These are phyloP conservation scores for Agonopterix heracliana DNA, from an alignment of 2,888 invertebrate species.

Conservation along the genomic window DNA sequence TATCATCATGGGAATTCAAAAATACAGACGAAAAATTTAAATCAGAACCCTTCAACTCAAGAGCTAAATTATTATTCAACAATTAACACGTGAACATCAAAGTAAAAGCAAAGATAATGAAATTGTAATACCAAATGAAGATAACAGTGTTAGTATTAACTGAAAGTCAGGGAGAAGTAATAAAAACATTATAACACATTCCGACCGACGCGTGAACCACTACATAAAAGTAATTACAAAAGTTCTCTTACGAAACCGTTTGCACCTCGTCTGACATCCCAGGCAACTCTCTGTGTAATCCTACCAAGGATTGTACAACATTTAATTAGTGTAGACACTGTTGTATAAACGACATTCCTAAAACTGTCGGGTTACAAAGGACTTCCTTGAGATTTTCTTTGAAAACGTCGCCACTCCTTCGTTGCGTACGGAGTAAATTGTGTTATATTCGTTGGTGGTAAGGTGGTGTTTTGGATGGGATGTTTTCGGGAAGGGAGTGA, in stretches of 20 bases:
- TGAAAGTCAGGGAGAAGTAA: background rate
- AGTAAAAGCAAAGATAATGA: background rate
- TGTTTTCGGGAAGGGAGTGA: constrained; percentile 26
- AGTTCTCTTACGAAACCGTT: constrained; percentile 28
- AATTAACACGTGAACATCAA: background rate
- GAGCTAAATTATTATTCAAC: background rate
- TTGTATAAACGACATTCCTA: constrained; percentile 27
- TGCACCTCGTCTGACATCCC: constrained; percentile 16
- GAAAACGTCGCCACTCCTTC: background rate
- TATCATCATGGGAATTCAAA: too few relatives aligned
- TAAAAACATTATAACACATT: constrained; percentile 5
- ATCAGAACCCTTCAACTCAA: too few relatives aligned
- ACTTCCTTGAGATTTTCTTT: constrained; percentile 7
- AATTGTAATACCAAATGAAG: background rate
- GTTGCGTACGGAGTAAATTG: background rate
- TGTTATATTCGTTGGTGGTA: background rate
- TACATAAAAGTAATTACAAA: constrained; percentile 38
- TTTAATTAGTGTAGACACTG: constrained; percentile 40
- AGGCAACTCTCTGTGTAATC: constrained; percentile 14
- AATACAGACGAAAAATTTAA: too few relatives aligned
- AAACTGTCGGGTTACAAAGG: constrained; percentile 26
- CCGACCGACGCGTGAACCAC: constrained; percentile 14
- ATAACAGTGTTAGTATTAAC: too few relatives aligned
- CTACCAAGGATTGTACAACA: constrained; percentile 18
- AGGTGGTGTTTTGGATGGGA: constrained; percentile 7